Conservation (phyloP, 2,797 vertebrate genomes). For the Acipenser ruthenus region DNA sequence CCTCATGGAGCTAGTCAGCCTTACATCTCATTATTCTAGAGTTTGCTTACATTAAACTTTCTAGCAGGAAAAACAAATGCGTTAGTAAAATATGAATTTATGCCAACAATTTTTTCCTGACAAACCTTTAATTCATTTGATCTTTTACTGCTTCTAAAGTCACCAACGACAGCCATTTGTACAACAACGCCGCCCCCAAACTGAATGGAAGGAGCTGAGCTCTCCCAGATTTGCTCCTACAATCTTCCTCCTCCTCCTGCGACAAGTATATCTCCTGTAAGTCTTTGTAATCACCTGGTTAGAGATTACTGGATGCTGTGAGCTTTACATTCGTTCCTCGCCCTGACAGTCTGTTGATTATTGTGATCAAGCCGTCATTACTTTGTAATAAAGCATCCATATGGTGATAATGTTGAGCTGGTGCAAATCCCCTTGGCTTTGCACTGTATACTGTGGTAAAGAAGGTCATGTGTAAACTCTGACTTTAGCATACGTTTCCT, state of each 20-base stretch:
- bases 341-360: conserved; percentile 51
- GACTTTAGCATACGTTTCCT: conserved; percentile 70
- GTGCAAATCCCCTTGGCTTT: conserved; percentile 82
- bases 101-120: too few species aligned
- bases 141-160: too few species aligned
- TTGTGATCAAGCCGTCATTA: conserved; percentile 64
- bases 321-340: conserved; percentile 69
- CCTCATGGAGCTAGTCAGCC: too few species aligned
- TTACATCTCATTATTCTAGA: too few species aligned
- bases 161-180: too few species aligned
- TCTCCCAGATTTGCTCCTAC: conserved; percentile 29
- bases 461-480: conserved; percentile 64
- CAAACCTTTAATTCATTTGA: too few species aligned
- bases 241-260: conserved; percentile 29
- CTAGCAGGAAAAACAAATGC: too few species aligned
- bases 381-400: conserved; percentile 80
- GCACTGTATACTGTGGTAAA: conserved; percentile 65
- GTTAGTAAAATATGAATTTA: too few species aligned
- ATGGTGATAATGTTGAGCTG: conserved; percentile 82
- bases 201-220: conserved; percentile 11
- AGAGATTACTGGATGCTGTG: conserved; percentile 60
- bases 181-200: background rate
- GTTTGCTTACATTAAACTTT: too few species aligned
- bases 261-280: conserved; percentile 60
- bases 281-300: conserved; percentile 67